Evolutionary conservation across 2,113 vertebrate genomes (phyloP), one percentile per base, ranked within the genome.

Genomic region (Rhombomys opimus): DNA sequence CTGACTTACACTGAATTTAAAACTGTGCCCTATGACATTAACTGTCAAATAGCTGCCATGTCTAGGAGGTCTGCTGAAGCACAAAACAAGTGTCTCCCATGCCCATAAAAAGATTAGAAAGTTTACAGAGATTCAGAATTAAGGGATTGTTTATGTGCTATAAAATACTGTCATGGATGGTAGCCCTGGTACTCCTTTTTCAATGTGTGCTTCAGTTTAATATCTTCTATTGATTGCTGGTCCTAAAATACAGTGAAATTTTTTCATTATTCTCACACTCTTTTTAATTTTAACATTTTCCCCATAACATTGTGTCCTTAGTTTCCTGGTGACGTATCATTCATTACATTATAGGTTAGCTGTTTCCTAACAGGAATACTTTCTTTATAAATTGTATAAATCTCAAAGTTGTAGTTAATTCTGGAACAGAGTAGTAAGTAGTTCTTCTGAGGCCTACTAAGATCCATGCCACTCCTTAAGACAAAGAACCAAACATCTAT

Each of bases 251-350:
- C 4, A 82, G 20, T 32, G 30, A n/a, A 72, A 65, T 61, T 68
- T 95, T 97, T 95, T 92, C 54, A 93, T 92, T 92, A 81, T 95
- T 96, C 25, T 22, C 14, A 85, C 67, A 80, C n/a, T 14, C 25
- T 96, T 97, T 32, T 95, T 94, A 73, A 87, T 91, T 88, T 97
- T 95, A 87, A 89, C 76, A 92, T 80, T 97, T 95, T 30, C 15
- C 75, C n/a, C 72, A 73, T 93, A 90, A 81, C 77, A 68, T 59
- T 65, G 46, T 89, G 95, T 96, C 68, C 59, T 93, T 88, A 70
- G 63, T 93, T 94, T 91, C 70, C 25, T 90, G 78, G 57, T 89
- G 18, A 88, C 92, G 57, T 96, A 81, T 46, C 76, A 67, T 92
- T 90, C 41, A 14, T 88, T 94, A 46, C 30, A 73, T 93, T 92